These are phyloP conservation scores for Tychaedon coryphoeus DNA, from an alignment of 2,113 vertebrate genomes.

Conservation along the genomic window DNA sequence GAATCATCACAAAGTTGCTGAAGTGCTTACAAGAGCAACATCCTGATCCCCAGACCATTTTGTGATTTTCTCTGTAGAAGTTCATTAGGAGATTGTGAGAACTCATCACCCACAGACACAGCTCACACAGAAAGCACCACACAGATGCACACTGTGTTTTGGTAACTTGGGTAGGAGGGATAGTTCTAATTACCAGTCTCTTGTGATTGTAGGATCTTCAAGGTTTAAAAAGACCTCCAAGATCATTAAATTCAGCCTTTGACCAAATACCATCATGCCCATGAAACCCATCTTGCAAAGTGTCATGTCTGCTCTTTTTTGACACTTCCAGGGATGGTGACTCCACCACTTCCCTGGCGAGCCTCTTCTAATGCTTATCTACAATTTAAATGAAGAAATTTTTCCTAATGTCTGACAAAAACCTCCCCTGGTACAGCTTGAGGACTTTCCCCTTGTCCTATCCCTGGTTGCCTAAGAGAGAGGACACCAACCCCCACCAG, in stretches of 20 bases:
- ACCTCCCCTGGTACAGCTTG: no score
- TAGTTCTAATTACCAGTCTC: background rate
- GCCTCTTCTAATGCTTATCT: background rate
- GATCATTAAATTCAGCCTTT: background rate
- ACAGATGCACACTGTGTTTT: background rate
- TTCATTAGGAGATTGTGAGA: background rate
- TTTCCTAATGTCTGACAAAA: background rate
- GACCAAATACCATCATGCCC: rapidly evolving
- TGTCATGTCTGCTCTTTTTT: background rate
- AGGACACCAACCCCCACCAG: background rate
- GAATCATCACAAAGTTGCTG: background rate
- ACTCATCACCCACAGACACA: rapidly evolving
- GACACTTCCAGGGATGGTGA: background rate
- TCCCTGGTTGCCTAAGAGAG: rapidly evolving
- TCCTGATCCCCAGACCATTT: background rate
- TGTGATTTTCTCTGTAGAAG: background rate
- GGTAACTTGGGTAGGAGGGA: background rate
- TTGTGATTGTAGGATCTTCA: background rate
- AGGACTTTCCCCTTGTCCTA: background rate
- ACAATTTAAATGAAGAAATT: background rate
- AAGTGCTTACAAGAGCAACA: background rate
- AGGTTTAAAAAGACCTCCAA: background rate
- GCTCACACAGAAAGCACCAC: background rate
- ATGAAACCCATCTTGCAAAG: background rate
- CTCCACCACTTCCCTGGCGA: background rate